Evolutionary conservation across 92 coral and sea anemone genomes (phyloP).

Genomic region (Micromussa lordhowensis): DNA sequence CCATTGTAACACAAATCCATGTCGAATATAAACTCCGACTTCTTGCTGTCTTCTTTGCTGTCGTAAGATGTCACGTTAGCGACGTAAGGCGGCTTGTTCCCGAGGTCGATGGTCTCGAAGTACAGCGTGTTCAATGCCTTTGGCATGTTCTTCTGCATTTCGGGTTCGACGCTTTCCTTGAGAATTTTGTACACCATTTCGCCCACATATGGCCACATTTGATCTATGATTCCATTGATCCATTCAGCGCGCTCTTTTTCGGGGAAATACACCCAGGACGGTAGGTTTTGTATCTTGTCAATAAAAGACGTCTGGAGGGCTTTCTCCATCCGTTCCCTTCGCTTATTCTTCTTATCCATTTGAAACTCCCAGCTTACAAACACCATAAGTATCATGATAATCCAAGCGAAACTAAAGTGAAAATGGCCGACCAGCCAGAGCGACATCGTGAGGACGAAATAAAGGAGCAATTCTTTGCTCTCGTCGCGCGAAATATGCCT

Average conservation of each 20-base stretch:
- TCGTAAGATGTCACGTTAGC: constrained; percentile 79
- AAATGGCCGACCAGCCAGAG: constrained; percentile 93
- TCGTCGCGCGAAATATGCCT: constrained; percentile 65
- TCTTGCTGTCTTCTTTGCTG: constrained; percentile 49
- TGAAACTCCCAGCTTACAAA: constrained; percentile 95
- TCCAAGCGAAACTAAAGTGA: constrained; percentile 98
- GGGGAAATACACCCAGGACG: constrained; percentile 92
- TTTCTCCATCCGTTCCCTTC: constrained; percentile 79
- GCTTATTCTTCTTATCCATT: constrained; percentile 81
- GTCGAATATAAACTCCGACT: constrained; percentile 84
- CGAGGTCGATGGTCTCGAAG: constrained; percentile 92
- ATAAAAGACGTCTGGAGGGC: constrained; percentile 85
- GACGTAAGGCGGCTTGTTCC: constrained; percentile 87
- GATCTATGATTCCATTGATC: constrained; percentile 91
- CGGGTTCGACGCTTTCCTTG: constrained; percentile 93
- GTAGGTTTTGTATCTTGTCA: constrained; percentile 82
- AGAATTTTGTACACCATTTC: constrained; percentile 93
- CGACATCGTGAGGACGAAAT: constrained; percentile 79
- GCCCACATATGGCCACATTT: constrained; percentile 98
- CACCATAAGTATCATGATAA: constrained; percentile 88
- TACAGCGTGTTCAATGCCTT: constrained; percentile 79
- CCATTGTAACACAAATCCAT: constrained; percentile 87
- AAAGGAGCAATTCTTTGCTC: constrained; percentile 73
- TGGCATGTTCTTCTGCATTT: constrained; percentile 94
- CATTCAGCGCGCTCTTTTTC: constrained; percentile 92